Evolutionary conservation across 2,113 vertebrate genomes (phyloP).

Genomic region (Girardinichthys multiradiatus): DNA sequence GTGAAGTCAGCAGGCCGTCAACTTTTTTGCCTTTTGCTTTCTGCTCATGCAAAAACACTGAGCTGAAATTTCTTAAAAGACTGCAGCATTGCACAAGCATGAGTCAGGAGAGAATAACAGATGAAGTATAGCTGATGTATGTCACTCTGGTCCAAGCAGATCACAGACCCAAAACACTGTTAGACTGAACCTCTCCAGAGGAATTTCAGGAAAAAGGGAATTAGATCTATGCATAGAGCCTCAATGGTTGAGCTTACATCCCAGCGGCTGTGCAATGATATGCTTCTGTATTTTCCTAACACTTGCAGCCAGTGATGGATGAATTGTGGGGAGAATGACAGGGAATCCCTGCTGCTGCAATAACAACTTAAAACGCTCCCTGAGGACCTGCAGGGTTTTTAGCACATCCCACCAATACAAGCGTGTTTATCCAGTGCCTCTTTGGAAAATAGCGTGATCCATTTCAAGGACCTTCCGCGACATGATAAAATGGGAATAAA

Average conservation of each 20-base stretch:
- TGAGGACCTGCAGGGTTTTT: conserved; percentile 37
- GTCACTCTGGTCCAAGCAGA: not conserved
- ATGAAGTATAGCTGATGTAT: not conserved
- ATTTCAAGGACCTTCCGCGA: not conserved
- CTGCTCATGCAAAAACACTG: conserved; percentile 11
- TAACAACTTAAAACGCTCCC: conserved; percentile 65
- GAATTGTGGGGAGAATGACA: conserved; percentile 24
- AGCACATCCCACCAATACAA: conserved; percentile 25
- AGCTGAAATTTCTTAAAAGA: conserved; percentile 28
- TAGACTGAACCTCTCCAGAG: not conserved
- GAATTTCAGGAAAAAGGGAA: conserved; percentile 7
- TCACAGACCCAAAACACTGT: not conserved
- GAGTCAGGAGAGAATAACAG: conserved; percentile 16
- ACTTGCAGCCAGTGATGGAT: conserved; percentile 26
- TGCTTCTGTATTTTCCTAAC: conserved; percentile 28
- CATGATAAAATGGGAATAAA: not conserved
- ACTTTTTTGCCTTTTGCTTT: not conserved
- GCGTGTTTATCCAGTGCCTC: not conserved
- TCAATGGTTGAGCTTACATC: conserved; percentile 18
- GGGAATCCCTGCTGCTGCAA: conserved; percentile 76
- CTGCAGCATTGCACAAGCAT: conserved; percentile 13
- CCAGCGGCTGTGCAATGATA: conserved; percentile 20
- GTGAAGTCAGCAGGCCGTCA: conserved; percentile 25
- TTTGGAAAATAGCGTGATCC: not conserved
- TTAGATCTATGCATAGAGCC: conserved; percentile 22